Conservation (phyloP, 2,888 invertebrate species). For the Craniophora ligustri region DNA sequence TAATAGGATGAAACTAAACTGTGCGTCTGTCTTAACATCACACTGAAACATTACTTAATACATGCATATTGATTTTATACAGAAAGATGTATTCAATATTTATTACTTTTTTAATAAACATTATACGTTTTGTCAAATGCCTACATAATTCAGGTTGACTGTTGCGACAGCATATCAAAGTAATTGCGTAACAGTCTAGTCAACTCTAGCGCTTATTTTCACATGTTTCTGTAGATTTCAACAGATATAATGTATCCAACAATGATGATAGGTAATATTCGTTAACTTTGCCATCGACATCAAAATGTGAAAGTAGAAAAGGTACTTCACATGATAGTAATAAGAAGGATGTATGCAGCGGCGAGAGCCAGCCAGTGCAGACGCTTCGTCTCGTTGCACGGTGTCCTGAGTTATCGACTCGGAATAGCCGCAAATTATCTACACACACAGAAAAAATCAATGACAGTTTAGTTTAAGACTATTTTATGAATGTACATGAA, state of each 20-base stretch:
- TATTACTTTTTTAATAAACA: background rate
- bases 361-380: constrained; percentile 68
- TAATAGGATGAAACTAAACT: constrained; percentile 9
- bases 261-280: constrained; percentile 24
- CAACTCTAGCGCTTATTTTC: constrained; percentile 59
- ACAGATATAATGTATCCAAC: constrained; percentile 16
- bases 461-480: background rate
- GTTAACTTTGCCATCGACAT: constrained; percentile 47
- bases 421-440: constrained; percentile 79
- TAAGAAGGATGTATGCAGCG: constrained; percentile 81
- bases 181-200: constrained; percentile 58
- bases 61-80: constrained; percentile 2
- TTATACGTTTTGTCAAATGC: constrained; percentile 9
- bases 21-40: constrained; percentile 14
- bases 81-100: background rate
- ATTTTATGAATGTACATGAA: too few species aligned
- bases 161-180: constrained; percentile 55
- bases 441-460: constrained; percentile 20
- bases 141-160: constrained; percentile 5
- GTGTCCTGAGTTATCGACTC: constrained; percentile 69
- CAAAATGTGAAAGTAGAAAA: constrained; percentile 52
- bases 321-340: constrained; percentile 79
- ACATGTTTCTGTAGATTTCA: constrained; percentile 63
- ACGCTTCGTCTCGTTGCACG: constrained; percentile 67
- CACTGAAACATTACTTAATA: constrained; percentile 7